Conservation (phyloP, 2,113 vertebrate species). For the Turnix velox region DNA sequence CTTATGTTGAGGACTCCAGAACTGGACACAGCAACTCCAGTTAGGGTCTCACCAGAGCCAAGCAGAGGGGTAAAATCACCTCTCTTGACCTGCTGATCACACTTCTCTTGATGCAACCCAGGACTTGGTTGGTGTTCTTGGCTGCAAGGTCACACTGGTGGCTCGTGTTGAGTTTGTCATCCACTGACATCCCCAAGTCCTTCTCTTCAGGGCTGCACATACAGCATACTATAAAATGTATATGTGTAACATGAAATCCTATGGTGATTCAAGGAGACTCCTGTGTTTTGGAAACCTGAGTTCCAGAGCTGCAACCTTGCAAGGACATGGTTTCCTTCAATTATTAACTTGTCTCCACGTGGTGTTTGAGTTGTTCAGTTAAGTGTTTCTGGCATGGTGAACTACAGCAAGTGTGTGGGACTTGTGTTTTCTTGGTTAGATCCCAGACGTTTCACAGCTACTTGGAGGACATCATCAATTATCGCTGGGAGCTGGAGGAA, state of each 20-base stretch:
- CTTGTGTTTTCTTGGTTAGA: slow-evolving; percentile 64
- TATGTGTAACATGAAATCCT: not conserved
- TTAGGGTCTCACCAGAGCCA: no score
- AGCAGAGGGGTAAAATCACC: no score
- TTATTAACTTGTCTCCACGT: not conserved
- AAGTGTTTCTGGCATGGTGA: not conserved
- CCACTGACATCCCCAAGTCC: no score
- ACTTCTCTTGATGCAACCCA: no score
- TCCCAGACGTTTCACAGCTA: slow-evolving; percentile 89
- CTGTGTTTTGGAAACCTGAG: not conserved
- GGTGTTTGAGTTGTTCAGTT: not conserved
- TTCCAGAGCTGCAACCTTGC: not conserved
- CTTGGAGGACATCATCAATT: slow-evolving; percentile 97
- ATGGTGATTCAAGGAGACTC: not conserved
- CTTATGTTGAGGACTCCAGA: no score
- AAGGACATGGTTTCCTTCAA: not conserved
- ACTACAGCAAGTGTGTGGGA: not conserved
- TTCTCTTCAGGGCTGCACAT: no score
- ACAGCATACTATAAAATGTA: not conserved
- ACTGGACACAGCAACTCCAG: no score
- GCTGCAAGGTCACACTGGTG: no score
- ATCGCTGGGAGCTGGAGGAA: slow-evolving; percentile 96
- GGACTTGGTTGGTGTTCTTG: no score
- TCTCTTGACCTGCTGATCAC: no score
- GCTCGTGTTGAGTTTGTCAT: no score